Evolutionary conservation across 2,113 vertebrate genomes (phyloP), one percentile per base, ranked within the genome.

Genomic region (Phalacrocorax pelagicus): DNA sequence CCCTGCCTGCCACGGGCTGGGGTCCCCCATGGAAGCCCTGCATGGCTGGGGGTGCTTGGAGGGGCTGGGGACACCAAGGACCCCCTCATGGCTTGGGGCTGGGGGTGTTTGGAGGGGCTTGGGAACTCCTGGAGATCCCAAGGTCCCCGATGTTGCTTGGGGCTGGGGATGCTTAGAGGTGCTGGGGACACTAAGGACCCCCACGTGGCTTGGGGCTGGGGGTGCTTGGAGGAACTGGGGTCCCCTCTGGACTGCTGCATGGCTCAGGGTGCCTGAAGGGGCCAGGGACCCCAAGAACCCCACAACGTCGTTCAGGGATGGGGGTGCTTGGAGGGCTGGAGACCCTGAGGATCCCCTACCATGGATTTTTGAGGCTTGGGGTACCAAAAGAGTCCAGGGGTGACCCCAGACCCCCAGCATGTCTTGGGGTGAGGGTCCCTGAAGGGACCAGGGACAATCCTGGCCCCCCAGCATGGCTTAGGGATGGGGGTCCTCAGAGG

Each of bases 241-340:
- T 20, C 22, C 20, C 36, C 51, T 8, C 12, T 38, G 9, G 26
- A 38, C 13, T 12, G 11, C 34, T 22, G 6, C 1, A 1, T 66
- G 5, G 15, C 4, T 54, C 32, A 23, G 20, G 44, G 11, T 51
- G 26, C 6, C 18, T 30, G 24, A 32, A 63, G 36, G 15, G 17
- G 9, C 22, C 17, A 40, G 40, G 16, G 23, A 32, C 30, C 22
- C 42, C 42, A 42, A 42, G 42, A 42, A 42, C n/a, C 6, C 38
- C 44, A 15, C 9, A 1, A 7, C 1, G 1, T 29, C 14, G 17
- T 29, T 58, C 11, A 8, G 46, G 34, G 5, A 15, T 57, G 23
- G n/a, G 42, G 51, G 11, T 14, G 30, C 32, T 58, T 15, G 32
- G 61, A 32, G 14, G 36, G 26, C 51, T 67, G 82, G 52, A 46